phyloP scores from a whole-genome alignment of 2,797 vertebrate genomes.

The Pangasius krempfi region DNA sequence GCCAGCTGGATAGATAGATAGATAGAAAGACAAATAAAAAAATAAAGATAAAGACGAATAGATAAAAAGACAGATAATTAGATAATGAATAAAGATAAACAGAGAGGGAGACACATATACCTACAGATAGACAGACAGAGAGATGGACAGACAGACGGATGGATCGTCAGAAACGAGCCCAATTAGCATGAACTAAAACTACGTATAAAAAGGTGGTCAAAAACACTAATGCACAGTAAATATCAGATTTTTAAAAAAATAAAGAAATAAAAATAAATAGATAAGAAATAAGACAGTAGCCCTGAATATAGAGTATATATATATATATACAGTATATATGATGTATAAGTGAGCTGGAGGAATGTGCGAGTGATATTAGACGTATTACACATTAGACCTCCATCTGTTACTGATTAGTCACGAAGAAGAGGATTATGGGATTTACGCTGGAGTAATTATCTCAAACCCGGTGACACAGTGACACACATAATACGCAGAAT shows the following conservation, averaged over 20 bases:
- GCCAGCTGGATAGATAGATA: background rate
- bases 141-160: background rate
- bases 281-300: background rate
- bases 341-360: background rate
- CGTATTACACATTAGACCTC: conserved; percentile 9
- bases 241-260: no score
- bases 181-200: background rate
- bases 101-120: background rate
- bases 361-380: background rate
- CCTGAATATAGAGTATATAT: no score
- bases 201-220: no score
- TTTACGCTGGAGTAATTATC: conserved; percentile 24
- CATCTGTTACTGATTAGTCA: conserved; percentile 24
- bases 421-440: conserved; percentile 23
- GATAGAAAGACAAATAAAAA: background rate
- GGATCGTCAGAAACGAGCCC: background rate
- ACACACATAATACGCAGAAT: background rate
- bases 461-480: conserved; percentile 15
- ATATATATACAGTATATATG: background rate
- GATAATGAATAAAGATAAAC: background rate
- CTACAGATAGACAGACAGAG: background rate
- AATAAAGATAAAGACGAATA: background rate
- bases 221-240: background rate
- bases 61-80: background rate
- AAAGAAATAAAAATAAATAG: background rate